These are phyloP conservation scores for Drosophila tripunctata DNA, from an alignment of 2,888 invertebrate species.

Conservation along the genomic window DNA sequence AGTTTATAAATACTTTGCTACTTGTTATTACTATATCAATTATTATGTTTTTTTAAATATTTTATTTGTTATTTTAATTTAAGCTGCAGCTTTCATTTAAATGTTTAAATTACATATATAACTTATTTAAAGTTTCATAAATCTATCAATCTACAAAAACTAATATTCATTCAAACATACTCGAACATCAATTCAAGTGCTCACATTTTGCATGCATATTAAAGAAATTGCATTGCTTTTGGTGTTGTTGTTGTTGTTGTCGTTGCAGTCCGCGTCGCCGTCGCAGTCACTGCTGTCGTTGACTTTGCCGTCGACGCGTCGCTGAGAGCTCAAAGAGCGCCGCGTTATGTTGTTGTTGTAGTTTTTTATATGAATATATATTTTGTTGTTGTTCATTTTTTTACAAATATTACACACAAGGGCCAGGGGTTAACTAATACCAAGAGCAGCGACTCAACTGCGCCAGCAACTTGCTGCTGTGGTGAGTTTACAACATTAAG, in stretches of 20 bases:
- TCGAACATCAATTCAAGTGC: conserved; percentile 10
- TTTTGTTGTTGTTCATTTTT: no score
- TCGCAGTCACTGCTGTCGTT: not conserved
- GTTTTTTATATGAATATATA: not conserved
- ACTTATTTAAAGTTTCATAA: not conserved
- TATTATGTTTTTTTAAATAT: no score
- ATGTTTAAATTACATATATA: not conserved
- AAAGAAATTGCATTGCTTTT: conserved; percentile 41
- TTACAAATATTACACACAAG: conserved; percentile 13
- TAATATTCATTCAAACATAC: conserved; percentile 4
- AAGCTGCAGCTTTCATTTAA: not conserved
- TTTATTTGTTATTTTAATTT: no score
- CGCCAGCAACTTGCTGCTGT: conserved; percentile 48
- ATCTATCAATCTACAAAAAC: not conserved
- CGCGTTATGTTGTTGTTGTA: conserved; percentile 9
- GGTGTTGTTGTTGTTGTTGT: not conserved
- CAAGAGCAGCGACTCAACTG: conserved; percentile 30
- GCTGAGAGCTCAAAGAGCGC: conserved; percentile 48
- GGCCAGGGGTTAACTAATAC: conserved; percentile 49
- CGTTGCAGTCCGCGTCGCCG: not conserved
- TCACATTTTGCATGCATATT: conserved; percentile 27
- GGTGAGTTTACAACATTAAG: conserved; percentile 57
- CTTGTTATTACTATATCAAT: no score
- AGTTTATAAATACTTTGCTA: no score
- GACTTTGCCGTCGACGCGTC: not conserved